Evolutionary conservation across 2,888 invertebrate genomes (phyloP).

Genomic region (Onchidella celtica): DNA sequence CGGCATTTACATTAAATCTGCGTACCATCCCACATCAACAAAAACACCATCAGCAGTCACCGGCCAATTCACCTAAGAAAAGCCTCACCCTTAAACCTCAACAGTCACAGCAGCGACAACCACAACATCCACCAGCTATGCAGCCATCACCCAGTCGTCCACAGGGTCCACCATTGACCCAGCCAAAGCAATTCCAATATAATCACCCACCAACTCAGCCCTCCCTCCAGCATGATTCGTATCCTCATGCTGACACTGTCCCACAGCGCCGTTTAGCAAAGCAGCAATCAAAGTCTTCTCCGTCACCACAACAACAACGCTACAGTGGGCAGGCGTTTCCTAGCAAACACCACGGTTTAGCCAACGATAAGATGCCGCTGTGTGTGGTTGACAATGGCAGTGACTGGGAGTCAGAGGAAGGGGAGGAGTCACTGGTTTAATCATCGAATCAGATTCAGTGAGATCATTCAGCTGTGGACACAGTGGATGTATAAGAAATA

Average conservation of each 20-base stretch:
- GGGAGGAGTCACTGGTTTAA: slow-evolving; percentile 68
- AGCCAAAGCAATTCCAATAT: no score
- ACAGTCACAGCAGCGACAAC: neutral
- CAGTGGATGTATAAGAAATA: no score
- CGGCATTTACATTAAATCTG: no score
- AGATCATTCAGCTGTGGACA: no score
- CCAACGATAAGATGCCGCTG: slow-evolving; percentile 1
- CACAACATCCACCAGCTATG: neutral
- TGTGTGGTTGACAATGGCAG: slow-evolving; percentile 14
- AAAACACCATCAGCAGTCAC: neutral
- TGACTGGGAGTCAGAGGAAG: slow-evolving; percentile 62
- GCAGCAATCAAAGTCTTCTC: neutral
- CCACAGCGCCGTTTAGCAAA: neutral
- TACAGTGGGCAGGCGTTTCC: neutral
- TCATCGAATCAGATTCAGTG: neutral
- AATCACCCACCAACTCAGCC: neutral
- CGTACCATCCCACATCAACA: no score
- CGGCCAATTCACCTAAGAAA: neutral
- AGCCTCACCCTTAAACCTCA: neutral
- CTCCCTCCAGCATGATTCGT: neutral
- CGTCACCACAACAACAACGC: neutral
- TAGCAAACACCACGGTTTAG: neutral
- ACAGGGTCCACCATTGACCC: neutral
- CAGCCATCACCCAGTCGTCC: neutral
- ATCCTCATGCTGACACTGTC: neutral